Evolutionary conservation across 1,140 invertebrate species (phyloP), one percentile per base, ranked within the genome.

Genomic region (Caenorhabditis latens): DNA sequence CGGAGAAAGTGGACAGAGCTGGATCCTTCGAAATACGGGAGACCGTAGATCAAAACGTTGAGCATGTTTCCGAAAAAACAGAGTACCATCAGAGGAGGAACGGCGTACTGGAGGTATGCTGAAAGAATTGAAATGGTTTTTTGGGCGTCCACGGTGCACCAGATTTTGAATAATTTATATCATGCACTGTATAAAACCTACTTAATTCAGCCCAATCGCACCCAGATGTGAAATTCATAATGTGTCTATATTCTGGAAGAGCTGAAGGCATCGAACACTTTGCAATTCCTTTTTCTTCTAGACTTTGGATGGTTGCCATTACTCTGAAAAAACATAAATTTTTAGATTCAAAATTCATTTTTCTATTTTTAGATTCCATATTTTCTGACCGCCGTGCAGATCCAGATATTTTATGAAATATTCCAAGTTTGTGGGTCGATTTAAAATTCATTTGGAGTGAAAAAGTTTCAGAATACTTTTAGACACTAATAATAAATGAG

Each of bases 1-100:
- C 91, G 87, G 19, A 92, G 90, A 79, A 92, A 92, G 63, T 92
- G 88, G 14, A 92, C 91, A 48, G 91, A 89, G 55, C 86, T 89
- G 43, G 85, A 87, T 5, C 91, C 91, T 63, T 91, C 89, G 57
- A 92, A 92, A 75, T 92, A 92, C 14, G 91, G 89, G 19, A 92
- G 85, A 21, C 90, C 88, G 84, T 92, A 92, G 88, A 92, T 91
- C n/a, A 92, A 86, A 14, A 92, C 83, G 65, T 91, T 92, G 24
- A 92, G 83, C 21, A 90, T 65, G 75, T 92, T 92, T 65, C 91
- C 91, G n/a, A 91, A 87, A 32, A 92, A 82, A 75, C 91, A 92
- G 13, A 92, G 82, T 0, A 92, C 42, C 84, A 90, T 90, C 4
- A 92, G 71, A 1, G 67, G 65, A 24, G 87, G 87, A 1, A 88